phyloP scores from a whole-genome alignment of 23 tunicate species.

The Styela plicata region DNA sequence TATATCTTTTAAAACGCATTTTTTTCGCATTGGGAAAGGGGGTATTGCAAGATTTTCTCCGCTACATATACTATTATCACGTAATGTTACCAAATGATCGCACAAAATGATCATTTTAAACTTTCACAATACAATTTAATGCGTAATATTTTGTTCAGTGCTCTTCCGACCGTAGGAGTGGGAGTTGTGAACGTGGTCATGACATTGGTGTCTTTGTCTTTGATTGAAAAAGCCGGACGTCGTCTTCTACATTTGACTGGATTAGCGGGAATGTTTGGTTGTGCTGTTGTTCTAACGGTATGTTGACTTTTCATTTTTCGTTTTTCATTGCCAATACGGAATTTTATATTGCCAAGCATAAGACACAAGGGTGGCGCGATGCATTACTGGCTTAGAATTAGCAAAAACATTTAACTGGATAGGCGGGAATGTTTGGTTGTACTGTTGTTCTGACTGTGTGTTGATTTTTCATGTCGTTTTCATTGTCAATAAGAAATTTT shows the following conservation, averaged over 20 bases:
- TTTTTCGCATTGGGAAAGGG: too few species aligned
- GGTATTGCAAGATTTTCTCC: background rate
- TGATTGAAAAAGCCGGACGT: slow-evolving; percentile 87
- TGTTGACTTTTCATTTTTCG: slow-evolving; percentile 31
- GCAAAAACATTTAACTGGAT: slow-evolving; percentile 87
- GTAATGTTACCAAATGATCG: too few species aligned
- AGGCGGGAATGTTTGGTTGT: slow-evolving; percentile 77
- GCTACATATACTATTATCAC: background rate
- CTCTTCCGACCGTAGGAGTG: slow-evolving; percentile 70
- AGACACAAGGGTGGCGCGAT: too few species aligned
- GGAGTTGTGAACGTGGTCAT: slow-evolving; percentile 91
- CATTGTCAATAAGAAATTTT: background rate
- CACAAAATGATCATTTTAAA: too few species aligned
- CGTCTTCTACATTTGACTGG: slow-evolving; percentile 81
- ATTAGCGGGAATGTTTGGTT: slow-evolving; percentile 77
- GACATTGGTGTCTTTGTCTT: slow-evolving; percentile 53
- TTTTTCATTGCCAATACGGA: background rate
- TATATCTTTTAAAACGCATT: too few species aligned
- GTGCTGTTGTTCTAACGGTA: slow-evolving; percentile 68
- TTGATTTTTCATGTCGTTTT: background rate
- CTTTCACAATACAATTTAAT: background rate
- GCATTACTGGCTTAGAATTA: too few species aligned
- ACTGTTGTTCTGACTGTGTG: slow-evolving; percentile 73
- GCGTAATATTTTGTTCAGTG: slow-evolving; percentile 29
- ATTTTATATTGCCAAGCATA: too few species aligned